Evolutionary conservation across 2,113 vertebrate genomes (phyloP), one percentile per base, ranked within the genome.

Genomic region (Etia nguti): DNA sequence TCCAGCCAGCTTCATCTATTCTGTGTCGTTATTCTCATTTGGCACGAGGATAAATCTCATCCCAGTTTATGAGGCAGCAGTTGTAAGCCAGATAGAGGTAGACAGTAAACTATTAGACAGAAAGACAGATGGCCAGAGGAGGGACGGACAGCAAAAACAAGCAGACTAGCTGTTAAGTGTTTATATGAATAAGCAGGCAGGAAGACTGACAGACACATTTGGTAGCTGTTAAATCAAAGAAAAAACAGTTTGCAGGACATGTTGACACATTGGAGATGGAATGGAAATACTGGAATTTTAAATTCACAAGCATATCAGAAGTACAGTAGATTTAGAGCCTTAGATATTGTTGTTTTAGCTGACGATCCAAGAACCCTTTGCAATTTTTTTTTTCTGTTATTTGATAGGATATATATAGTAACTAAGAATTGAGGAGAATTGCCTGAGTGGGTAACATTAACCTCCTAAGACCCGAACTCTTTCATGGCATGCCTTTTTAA

Each of bases 41-140:
- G 87, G 89, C 80, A 82, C 13, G 1, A 52, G 77, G 79, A 92
- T 94, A 91, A 91, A 94, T 94, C 88, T 92, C 55, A 9, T 82
- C 41, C 59, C 46, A 5, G 50, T 89, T 94, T 91, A 93, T 84
- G 92, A 92, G 91, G 91, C 87, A 43, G 60, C 87, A 79, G 22
- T 85, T 84, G 86, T 82, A 48, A 90, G 81, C 79, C 55, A 83
- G 92, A 90, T 80, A 57, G 89, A 70, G 80, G 84, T 20, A 81
- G 87, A 81, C 68, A 16, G 65, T 31, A 55, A 50, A 83, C 87
- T 79, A 86, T 87, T 79, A 83, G 75, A 80, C 3, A 9, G 43
- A 88, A 43, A 89, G 89, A 90, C 83, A 86, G 93, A 94, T 90
- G 88, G 82, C 73, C 80, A 60, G 68, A 73, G n/a, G 81, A 41